These are phyloP conservation scores for Plagiodera versicolora DNA, from an alignment of 2,888 invertebrate species.

Conservation along the genomic window DNA sequence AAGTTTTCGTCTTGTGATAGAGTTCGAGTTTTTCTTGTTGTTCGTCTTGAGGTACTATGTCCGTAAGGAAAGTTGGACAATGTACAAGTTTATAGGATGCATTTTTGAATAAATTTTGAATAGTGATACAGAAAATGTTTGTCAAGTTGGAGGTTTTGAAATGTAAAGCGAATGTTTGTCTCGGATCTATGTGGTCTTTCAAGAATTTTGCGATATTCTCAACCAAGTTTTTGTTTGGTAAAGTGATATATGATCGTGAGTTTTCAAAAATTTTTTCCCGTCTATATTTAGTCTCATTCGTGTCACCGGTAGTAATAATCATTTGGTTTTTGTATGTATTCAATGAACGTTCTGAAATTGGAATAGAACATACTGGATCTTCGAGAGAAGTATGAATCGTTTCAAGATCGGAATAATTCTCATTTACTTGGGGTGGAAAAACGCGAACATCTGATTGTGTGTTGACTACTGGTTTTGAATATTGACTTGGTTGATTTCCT, in stretches of 20 bases:
- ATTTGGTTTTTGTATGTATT: constrained; percentile 3
- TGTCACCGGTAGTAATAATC: background rate
- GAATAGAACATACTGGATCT: background rate
- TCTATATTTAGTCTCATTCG: background rate
- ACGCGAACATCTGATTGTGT: background rate
- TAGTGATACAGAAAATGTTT: background rate
- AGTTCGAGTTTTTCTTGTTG: constrained; percentile 13
- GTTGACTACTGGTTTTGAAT: background rate
- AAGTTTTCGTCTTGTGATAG: constrained; percentile 19
- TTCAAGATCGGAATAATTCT: background rate
- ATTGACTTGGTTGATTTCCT: background rate
- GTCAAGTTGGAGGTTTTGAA: background rate
- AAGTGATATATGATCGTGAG: background rate
- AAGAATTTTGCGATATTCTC: background rate
- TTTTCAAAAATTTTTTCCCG: background rate
- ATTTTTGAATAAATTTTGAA: constrained; percentile 1
- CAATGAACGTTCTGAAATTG: background rate
- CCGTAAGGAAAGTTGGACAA: background rate
- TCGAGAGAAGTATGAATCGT: background rate
- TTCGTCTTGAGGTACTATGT: background rate
- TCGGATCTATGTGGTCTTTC: background rate
- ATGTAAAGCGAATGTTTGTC: background rate
- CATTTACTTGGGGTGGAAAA: background rate
- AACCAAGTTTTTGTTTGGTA: background rate
- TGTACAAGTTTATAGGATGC: background rate